Conservation (phyloP, 2,797 vertebrate species). For the Brachyalestes nurse region DNA sequence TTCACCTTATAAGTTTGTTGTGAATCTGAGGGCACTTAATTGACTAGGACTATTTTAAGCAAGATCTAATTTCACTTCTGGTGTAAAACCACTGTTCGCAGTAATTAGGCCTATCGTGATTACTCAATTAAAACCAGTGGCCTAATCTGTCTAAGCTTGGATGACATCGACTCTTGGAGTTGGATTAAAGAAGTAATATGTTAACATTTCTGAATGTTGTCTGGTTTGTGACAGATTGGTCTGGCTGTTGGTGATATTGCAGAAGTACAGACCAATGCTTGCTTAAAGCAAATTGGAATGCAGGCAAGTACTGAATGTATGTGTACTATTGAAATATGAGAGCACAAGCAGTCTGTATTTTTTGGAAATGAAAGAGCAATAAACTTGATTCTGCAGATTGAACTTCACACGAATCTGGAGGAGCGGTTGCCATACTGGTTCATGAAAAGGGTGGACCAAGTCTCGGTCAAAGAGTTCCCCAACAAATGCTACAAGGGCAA, state of each 20-base stretch:
- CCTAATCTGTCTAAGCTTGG: too few relatives aligned
- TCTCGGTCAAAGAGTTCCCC: constrained; percentile 76
- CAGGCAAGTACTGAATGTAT: constrained; percentile 70
- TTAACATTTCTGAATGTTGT: neutral
- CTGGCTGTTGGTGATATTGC: constrained; percentile 89
- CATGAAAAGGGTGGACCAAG: constrained; percentile 81
- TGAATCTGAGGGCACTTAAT: too few relatives aligned
- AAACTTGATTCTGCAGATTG: constrained; percentile 73
- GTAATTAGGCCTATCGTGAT: too few relatives aligned
- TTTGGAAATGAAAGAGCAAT: neutral
- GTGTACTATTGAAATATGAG: neutral
- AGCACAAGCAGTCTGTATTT: neutral
- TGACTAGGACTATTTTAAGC: too few relatives aligned
- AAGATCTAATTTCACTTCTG: too few relatives aligned
- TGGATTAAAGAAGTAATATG: too few relatives aligned
- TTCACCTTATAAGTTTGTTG: too few relatives aligned
- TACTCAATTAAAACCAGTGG: too few relatives aligned
- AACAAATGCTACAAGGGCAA: constrained; percentile 69
- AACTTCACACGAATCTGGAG: constrained; percentile 86
- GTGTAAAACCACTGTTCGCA: too few relatives aligned
- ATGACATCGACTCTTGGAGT: too few relatives aligned
- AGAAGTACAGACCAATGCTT: constrained; percentile 85
- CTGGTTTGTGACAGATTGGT: constrained; percentile 77
- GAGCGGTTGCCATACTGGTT: constrained; percentile 86
- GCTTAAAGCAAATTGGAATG: constrained; percentile 88